These are phyloP conservation scores for Copsychus sechellarum DNA, from an alignment of 2,113 vertebrate genomes.

Conservation along the genomic window DNA sequence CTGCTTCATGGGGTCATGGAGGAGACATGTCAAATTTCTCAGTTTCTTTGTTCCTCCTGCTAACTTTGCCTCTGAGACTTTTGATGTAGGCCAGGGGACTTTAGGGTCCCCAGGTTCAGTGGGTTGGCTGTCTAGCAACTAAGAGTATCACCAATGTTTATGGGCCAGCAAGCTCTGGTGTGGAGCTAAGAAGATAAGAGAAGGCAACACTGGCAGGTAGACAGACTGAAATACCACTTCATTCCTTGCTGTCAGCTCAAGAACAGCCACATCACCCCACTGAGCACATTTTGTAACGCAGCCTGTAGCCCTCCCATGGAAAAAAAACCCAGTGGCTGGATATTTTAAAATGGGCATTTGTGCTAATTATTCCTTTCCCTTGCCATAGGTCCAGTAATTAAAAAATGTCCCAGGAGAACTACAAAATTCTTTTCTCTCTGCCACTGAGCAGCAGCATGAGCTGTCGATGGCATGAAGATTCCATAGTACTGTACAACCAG, in stretches of 20 bases:
- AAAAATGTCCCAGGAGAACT: background rate
- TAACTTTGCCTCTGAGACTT: background rate
- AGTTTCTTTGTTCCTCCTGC: background rate
- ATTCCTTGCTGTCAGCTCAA: background rate
- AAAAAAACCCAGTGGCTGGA: background rate
- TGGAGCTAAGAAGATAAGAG: background rate
- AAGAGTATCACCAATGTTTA: background rate
- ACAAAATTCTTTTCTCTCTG: background rate
- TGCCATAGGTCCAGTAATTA: background rate
- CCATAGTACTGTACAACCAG: background rate
- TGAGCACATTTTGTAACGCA: background rate
- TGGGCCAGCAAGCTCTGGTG: background rate
- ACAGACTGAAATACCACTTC: background rate
- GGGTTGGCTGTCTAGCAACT: background rate
- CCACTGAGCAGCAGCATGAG: background rate
- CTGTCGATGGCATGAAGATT: background rate
- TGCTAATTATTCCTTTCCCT: background rate
- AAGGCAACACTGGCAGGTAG: background rate
- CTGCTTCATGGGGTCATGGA: background rate
- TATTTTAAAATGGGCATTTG: background rate
- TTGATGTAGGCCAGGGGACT: background rate
- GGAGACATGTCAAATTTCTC: background rate
- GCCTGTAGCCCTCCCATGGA: background rate
- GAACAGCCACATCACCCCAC: background rate
- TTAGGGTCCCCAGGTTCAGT: background rate